phyloP scores from a whole-genome alignment of 2,888 invertebrate species.

The Prostheceraeus crozeri region DNA sequence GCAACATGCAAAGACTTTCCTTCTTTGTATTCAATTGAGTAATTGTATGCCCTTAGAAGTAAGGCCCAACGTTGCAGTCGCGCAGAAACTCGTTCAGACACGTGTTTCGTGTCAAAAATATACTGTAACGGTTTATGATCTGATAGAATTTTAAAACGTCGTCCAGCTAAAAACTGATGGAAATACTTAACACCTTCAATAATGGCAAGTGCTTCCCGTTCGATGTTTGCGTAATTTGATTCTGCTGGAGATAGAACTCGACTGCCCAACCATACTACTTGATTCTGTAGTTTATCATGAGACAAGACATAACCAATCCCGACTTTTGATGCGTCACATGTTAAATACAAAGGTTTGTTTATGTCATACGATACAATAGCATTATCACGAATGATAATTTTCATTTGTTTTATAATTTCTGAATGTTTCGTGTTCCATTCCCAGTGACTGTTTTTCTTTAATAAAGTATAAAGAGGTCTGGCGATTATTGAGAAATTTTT shows the following conservation, averaged over 20 bases:
- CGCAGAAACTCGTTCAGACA: constrained; percentile 42
- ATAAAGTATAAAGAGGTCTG: constrained; percentile 6
- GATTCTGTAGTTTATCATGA: constrained; percentile 4
- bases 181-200: constrained; percentile 52
- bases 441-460: background rate
- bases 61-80: constrained; percentile 43
- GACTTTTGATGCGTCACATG: background rate
- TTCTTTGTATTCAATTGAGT: constrained; percentile 44
- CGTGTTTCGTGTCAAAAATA: constrained; percentile 46
- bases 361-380: background rate
- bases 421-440: background rate
- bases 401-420: background rate
- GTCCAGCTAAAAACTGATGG: constrained; percentile 49
- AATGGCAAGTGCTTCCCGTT: constrained; percentile 49
- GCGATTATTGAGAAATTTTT: background rate
- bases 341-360: background rate
- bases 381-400: background rate
- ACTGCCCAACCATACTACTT: constrained; percentile 30
- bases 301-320: background rate
- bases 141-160: constrained; percentile 50
- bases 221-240: constrained; percentile 47
- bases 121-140: constrained; percentile 52
- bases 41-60: constrained; percentile 47
- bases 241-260: constrained; percentile 45
- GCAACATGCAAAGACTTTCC: constrained; percentile 44